These are phyloP conservation scores for Drosophila chauvacae DNA, from an alignment of 1,140 invertebrate species.

Conservation along the genomic window DNA sequence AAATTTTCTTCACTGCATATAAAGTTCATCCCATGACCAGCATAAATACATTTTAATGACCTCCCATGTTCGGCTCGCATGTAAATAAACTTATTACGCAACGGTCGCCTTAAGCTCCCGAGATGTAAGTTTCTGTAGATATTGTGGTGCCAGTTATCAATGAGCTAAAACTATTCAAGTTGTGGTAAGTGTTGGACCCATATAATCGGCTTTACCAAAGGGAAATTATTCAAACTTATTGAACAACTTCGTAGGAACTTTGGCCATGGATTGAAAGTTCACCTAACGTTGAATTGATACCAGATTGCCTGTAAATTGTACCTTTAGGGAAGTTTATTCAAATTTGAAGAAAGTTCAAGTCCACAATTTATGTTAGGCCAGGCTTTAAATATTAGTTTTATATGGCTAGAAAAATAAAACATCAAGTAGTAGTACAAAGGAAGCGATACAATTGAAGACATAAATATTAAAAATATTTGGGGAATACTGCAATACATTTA, in stretches of 20 bases:
- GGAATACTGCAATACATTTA: neutral
- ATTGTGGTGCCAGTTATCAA: constrained; percentile 42
- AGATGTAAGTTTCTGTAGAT: constrained; percentile 60
- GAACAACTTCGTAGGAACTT: constrained; percentile 36
- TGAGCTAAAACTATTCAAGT: constrained; percentile 45
- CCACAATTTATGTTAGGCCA: neutral
- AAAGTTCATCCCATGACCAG: constrained; percentile 14
- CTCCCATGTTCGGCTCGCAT: constrained; percentile 22
- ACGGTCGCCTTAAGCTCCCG: constrained; percentile 30
- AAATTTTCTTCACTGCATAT: constrained; percentile 4
- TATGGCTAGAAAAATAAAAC: no score
- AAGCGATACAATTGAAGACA: neutral
- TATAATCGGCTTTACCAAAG: constrained; percentile 38
- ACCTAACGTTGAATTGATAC: constrained; percentile 27
- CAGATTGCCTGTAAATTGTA: neutral
- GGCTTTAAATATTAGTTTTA: neutral
- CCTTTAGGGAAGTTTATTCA: neutral
- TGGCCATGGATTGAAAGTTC: constrained; percentile 32
- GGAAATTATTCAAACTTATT: constrained; percentile 47
- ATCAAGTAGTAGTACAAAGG: neutral
- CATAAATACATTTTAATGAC: constrained; percentile 71
- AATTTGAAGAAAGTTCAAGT: neutral
- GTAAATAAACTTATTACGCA: constrained; percentile 59
- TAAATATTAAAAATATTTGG: no score
- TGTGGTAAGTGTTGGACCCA: constrained; percentile 37